Evolutionary conservation across 2,888 invertebrate genomes (phyloP).

Genomic region (Drosophila mimetica): DNA sequence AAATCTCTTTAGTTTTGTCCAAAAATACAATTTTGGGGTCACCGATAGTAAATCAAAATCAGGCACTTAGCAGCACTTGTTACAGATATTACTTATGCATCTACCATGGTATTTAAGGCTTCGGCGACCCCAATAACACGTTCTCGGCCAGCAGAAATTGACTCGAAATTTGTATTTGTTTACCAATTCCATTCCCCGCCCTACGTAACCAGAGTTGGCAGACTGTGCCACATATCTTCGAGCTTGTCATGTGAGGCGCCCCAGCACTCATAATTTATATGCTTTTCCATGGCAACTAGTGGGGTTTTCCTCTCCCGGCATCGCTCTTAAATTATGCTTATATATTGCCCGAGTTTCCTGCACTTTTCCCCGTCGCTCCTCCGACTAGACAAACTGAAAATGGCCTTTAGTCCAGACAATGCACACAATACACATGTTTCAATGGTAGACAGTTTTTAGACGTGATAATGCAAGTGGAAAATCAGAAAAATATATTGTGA

Average conservation of each 20-base stretch:
- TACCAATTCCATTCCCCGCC: constrained; percentile 11
- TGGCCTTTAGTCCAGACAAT: constrained; percentile 41
- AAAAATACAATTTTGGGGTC: background rate
- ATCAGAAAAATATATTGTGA: constrained; percentile 62
- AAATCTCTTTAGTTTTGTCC: background rate
- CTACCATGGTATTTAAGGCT: background rate
- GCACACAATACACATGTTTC: constrained; percentile 51
- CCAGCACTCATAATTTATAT: constrained; percentile 35
- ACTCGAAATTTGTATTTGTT: constrained; percentile 27
- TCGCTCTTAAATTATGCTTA: constrained; percentile 55
- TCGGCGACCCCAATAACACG: background rate
- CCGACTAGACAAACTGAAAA: constrained; percentile 22
- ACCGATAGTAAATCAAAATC: background rate
- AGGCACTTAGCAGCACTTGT: background rate
- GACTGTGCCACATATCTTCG: constrained; percentile 22
- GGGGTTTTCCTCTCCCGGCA: constrained; percentile 4
- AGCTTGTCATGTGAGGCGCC: constrained; percentile 9
- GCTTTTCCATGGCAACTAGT: constrained; percentile 25
- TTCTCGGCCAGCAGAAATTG: constrained; percentile 8
- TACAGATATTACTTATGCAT: background rate
- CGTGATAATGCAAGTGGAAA: constrained; percentile 68
- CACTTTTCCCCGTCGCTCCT: background rate
- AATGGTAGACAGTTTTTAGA: constrained; percentile 64
- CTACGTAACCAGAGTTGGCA: constrained; percentile 10
- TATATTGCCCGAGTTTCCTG: constrained; percentile 42